Conservation (phyloP, 2,888 invertebrate species). For the Chymomyza procnemis region DNA sequence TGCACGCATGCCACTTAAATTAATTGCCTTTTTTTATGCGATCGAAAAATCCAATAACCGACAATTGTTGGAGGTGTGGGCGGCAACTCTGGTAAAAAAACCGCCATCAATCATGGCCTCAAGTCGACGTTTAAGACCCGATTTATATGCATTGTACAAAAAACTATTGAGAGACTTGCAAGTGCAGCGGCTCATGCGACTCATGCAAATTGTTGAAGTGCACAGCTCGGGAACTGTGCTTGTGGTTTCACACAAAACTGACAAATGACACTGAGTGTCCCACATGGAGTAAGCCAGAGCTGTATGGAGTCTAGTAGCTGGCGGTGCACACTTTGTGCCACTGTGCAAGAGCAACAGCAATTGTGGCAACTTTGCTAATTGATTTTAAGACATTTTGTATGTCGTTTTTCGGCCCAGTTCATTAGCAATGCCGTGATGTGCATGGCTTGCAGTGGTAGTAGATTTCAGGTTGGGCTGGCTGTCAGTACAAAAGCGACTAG, state of each 20-base stretch:
- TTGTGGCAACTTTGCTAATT: conserved; percentile 57
- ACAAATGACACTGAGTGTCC: conserved; percentile 47
- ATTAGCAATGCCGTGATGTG: conserved; percentile 52
- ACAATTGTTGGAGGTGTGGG: neutral
- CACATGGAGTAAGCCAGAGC: neutral
- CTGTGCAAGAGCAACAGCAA: conserved; percentile 12
- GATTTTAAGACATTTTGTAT: conserved; percentile 64
- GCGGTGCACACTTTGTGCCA: neutral
- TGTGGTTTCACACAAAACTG: conserved; percentile 69
- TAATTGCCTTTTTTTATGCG: conserved; percentile 32
- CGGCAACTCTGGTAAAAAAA: conserved; percentile 1
- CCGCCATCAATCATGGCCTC: neutral
- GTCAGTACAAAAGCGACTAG: conserved; percentile 7
- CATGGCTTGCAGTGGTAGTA: conserved; percentile 13
- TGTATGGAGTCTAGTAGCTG: conserved; percentile 6
- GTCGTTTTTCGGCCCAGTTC: conserved; percentile 61
- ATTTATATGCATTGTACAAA: neutral
- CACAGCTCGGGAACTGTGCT: conserved; percentile 13
- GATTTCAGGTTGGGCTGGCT: conserved; percentile 41
- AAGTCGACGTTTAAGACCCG: conserved; percentile 8
- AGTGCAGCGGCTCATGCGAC: conserved; percentile 26
- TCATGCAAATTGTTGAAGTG: conserved; percentile 48
- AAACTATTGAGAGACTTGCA: neutral
- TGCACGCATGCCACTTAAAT: conserved; percentile 34
- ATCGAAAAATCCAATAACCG: conserved; percentile 6